Base-by-base conservation (phyloP, 2,113 vertebrate species). In the Loxodonta africana region DNA sequence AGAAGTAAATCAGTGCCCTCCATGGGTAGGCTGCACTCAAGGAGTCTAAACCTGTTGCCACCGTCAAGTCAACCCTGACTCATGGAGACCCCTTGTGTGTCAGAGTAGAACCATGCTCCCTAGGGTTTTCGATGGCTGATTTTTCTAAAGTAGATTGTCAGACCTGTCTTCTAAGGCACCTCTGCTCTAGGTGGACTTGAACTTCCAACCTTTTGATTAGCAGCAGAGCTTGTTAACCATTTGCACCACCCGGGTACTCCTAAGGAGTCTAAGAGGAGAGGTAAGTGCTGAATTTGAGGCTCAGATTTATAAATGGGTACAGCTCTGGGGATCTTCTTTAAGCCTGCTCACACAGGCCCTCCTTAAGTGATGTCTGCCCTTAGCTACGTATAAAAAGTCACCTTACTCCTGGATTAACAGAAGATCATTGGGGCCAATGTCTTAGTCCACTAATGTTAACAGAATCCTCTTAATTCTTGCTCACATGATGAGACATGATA, bases 401-500 rank as follows among this genome's bases (percentile, higher is more conserved):
- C 14, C n/a, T 53, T 92, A 67, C 33, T 86, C 69, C 84, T 90
- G 65, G 65, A 71, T 90, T 91, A 96, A 94, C 21, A 73, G 17
- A 23, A 73, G 63, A 74, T 90, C 67, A 96, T 78, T 69, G 14
- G 10, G 3, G 65, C 26, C 62, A 83, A 91, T 87, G 44, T 95
- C 63, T 86, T 8, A 74, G 57, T 83, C 63, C 6, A 90, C 60
- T 82, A 78, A 63, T 18, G 48, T 83, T 80, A 86, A 77, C 30
- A 83, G 51, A 94, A 33, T 77, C 65, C 44, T 88, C 85, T 96
- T 87, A 44, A 92, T 95, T 95, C 57, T 88, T 94, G n/a, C 10
- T 94, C 53, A 62, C 15, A 17, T 84, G 41, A 93, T 86, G 82
- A 80, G 93, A 67, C 67, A 90, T 37, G 80, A 95, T 92, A 81